Conservation (phyloP, 2,797 vertebrate species). For the Hoplostethus mediterraneus region DNA sequence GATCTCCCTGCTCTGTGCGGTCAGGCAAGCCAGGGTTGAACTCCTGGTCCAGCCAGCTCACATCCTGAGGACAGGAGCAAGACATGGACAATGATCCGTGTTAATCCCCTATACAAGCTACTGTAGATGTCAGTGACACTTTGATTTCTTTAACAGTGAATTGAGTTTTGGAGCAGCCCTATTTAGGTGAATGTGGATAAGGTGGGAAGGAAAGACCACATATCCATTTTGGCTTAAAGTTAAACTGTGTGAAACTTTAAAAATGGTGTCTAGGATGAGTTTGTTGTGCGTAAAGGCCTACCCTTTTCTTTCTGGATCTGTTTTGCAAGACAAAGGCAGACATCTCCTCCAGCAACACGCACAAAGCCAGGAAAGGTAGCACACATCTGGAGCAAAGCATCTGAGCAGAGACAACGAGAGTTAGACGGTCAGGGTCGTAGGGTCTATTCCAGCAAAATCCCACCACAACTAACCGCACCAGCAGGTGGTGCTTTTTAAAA, state of each 20-base stretch:
- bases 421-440: neutral
- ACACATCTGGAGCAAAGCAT: constrained; percentile 79
- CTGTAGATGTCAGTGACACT: neutral
- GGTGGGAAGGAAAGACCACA: too few species aligned
- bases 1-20: constrained; percentile 62
- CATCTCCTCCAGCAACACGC: constrained; percentile 74
- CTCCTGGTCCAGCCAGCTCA: constrained; percentile 71
- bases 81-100: neutral
- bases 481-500: neutral
- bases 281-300: constrained; percentile 39
- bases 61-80: constrained; percentile 62
- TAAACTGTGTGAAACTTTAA: neutral
- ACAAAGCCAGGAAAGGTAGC: constrained; percentile 73
- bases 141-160: too few species aligned
- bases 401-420: constrained; percentile 49
- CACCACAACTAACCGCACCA: neutral
- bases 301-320: constrained; percentile 68
- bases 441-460: neutral
- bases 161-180: too few species aligned
- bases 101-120: too few species aligned
- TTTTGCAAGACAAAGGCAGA: constrained; percentile 71
- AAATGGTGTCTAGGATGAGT: too few species aligned
- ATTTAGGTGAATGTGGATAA: too few species aligned
- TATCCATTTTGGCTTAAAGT: too few species aligned
- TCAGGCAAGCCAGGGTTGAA: constrained; percentile 61